Conservation (phyloP, 2,113 vertebrate genomes). For the Cephalopterus ornatus region DNA sequence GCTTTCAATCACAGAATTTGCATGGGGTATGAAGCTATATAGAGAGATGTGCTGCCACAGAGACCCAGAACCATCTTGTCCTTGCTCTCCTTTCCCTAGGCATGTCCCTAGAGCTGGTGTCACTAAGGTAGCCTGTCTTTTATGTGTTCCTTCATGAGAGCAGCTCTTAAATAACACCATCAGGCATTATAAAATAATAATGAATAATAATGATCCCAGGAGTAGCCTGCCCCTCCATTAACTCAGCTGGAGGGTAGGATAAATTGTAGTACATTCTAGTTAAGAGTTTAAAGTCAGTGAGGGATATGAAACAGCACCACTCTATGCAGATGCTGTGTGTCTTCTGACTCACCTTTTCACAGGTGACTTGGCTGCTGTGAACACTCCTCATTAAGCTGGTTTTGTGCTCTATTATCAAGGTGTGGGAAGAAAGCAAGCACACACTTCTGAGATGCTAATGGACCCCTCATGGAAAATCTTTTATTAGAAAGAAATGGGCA, state of each 20-base stretch:
- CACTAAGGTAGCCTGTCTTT: neutral
- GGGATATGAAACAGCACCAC: neutral
- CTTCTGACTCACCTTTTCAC: neutral
- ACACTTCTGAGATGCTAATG: neutral
- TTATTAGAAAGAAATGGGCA: neutral
- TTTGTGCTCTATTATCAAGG: neutral
- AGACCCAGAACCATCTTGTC: neutral
- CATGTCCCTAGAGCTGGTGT: neutral
- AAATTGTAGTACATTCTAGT: neutral
- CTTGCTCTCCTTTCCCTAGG: neutral
- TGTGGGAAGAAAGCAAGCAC: neutral
- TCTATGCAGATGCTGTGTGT: neutral
- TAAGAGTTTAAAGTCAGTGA: neutral
- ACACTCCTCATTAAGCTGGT: neutral
- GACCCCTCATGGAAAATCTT: neutral
- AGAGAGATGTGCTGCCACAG: neutral
- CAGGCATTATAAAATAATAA: slow-evolving; percentile 15
- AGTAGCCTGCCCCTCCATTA: neutral
- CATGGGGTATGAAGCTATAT: neutral
- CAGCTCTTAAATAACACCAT: neutral
- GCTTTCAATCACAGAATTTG: neutral
- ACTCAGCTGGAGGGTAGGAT: neutral
- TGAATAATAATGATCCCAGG: neutral
- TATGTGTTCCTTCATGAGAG: neutral
- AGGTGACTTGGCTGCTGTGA: neutral